phyloP scores from a whole-genome alignment of 1,140 invertebrate genomes.

The Plutomurus gul region DNA sequence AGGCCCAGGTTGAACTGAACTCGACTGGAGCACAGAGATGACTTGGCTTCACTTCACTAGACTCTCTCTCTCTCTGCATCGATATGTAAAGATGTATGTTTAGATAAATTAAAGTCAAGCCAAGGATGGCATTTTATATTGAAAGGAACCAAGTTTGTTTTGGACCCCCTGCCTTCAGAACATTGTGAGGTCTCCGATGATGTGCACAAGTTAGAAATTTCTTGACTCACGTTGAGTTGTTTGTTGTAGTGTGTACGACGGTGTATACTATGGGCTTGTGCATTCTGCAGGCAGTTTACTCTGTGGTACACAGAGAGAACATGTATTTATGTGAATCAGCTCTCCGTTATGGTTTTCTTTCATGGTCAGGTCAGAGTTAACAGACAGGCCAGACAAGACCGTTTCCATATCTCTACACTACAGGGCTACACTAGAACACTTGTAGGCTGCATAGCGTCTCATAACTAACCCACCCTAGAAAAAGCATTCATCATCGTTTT shows the following conservation, averaged over 20 bases:
- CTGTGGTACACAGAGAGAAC: too few relatives aligned
- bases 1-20: neutral
- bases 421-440: too few relatives aligned
- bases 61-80: too few relatives aligned
- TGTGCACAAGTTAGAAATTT: constrained; percentile 13
- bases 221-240: constrained; percentile 15
- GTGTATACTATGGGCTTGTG: neutral
- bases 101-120: constrained; percentile 28
- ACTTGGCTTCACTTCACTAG: neutral
- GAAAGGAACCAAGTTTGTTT: constrained; percentile 1
- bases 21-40: neutral
- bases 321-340: too few relatives aligned
- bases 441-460: too few relatives aligned
- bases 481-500: constrained; percentile 20
- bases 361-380: too few relatives aligned
- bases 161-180: constrained; percentile 4
- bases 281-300: too few relatives aligned
- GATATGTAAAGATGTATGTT: constrained; percentile 30
- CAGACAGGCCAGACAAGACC: too few relatives aligned
- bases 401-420: too few relatives aligned
- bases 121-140: constrained; percentile 25
- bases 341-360: too few relatives aligned
- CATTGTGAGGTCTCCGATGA: constrained; percentile 20
- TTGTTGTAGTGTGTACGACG: neutral
- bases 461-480: constrained; percentile 5